Base-by-base conservation (phyloP, 2,888 invertebrate species). In the Tenthredo amoena region DNA sequence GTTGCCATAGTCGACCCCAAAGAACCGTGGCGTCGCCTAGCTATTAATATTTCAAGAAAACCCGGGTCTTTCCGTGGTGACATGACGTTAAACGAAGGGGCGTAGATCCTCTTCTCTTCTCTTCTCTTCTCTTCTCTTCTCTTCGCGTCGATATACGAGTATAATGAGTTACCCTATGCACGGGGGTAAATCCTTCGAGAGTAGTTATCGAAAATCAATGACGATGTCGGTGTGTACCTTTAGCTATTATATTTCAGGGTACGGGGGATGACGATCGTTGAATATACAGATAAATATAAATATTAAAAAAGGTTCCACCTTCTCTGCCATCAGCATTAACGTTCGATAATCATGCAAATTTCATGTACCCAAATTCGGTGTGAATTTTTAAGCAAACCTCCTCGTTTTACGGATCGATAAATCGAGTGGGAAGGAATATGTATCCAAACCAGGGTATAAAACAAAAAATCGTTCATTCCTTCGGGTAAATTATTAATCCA, bases 171-270 rank as follows among this genome's bases (percentile, higher is more conserved):
- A 74, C 47, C 26, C 47, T 7, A 10, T 31, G 71, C 4, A 71
- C 18, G 37, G 2, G 71, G 47, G 9, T 10, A 47, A 74, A 74
- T 74, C 26, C 74, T 74, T 12, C 12, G 43, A 47, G 47, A 26
- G 43, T 74, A 26, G 74, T 47, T 74, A 74, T 74, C 47, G 74
- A 21, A 74, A 74, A 74, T 74, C 47, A 74, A 74, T 74, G 47
- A 47, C 43, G n/a, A 71, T 15, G 31, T 37, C 9, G 5, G 18
- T 31, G 31, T 71, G 18, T 26, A 10, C 18, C 15, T n/a, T 10
- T 9, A 37, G 34, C 0, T 10, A 10, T 31, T 31, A 26, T 40
- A 34, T n/a, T 7, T 0, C 21, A 6, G 9, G 2, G 18, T 58
- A 58, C 1, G 31, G 34, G 12, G 68, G 12, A 10, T 71, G 31